Evolutionary conservation across 2,888 invertebrate genomes (phyloP).

Genomic region (Acanthococcus lagerstroemiae): DNA sequence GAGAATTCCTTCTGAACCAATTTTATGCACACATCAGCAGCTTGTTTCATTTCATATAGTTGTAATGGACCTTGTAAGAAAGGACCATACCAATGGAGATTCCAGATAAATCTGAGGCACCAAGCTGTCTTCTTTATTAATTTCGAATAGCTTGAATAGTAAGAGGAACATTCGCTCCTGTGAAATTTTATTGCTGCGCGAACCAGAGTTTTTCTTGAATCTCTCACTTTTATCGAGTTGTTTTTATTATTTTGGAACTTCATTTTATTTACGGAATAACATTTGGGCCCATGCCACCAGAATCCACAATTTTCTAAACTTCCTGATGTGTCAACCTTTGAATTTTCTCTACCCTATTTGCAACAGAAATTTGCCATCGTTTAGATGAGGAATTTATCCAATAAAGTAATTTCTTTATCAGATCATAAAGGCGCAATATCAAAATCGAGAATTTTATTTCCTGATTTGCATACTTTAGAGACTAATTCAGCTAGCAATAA

Average conservation of each 20-base stretch:
- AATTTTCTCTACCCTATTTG: background rate
- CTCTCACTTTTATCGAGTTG: background rate
- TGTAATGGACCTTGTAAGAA: background rate
- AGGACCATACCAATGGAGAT: constrained; percentile 1
- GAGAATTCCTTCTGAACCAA: background rate
- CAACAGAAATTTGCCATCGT: background rate
- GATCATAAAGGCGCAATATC: too few relatives aligned
- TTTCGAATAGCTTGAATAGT: background rate
- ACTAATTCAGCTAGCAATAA: too few relatives aligned
- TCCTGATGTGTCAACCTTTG: background rate
- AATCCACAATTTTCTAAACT: background rate
- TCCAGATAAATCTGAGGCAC: background rate
- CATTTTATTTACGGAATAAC: background rate
- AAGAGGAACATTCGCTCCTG: too few relatives aligned
- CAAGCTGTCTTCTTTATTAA: background rate
- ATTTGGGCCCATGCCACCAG: background rate
- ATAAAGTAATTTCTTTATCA: too few relatives aligned
- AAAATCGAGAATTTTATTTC: too few relatives aligned
- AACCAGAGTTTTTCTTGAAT: background rate
- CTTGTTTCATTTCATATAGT: background rate
- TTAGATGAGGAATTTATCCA: background rate
- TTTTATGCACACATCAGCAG: background rate
- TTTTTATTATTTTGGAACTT: background rate
- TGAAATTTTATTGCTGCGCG: background rate
- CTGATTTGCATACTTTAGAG: too few relatives aligned